Percentiles rank a stretch among this genome's conserved stretches.
Conservation (phyloP, 2,113 vertebrate species). For the Picathartes gymnocephalus region DNA sequence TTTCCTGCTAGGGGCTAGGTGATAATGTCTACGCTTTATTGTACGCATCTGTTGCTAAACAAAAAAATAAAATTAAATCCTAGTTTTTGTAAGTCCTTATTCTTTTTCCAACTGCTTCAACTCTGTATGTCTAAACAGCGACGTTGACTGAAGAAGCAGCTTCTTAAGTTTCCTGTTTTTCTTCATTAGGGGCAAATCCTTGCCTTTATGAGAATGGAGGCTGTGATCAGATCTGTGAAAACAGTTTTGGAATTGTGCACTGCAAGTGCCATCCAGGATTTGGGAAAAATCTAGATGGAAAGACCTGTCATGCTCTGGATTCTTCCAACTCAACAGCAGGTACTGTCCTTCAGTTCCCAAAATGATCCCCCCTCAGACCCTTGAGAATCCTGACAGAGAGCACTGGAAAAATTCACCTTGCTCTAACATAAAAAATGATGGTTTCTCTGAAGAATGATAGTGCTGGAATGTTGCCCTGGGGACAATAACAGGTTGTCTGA, state of each 20-base stretch:
- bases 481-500: neutral
- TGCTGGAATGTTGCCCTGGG: neutral
- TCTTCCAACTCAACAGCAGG: constrained; percentile 49
- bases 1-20: neutral
- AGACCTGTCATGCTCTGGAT: constrained; percentile 58
- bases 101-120: neutral
- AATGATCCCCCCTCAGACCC: neutral
- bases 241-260: constrained; percentile 67
- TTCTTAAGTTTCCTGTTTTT: neutral
- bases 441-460: neutral
- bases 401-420: neutral
- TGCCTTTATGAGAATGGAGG: constrained; percentile 83
- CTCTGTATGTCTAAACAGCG: neutral
- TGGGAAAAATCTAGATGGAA: constrained; percentile 64
- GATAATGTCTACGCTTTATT: neutral
- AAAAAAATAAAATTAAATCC: neutral
- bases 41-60: neutral
- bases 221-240: constrained; percentile 83
- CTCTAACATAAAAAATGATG: neutral
- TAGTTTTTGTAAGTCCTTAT: neutral
- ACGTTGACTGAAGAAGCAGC: neutral
- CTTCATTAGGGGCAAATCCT: constrained; percentile 71
- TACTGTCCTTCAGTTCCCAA: neutral
- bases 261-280: constrained; percentile 76
- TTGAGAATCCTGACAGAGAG: neutral